phyloP scores from a whole-genome alignment of 1,140 invertebrate genomes.

The Heliconius hermathena region DNA sequence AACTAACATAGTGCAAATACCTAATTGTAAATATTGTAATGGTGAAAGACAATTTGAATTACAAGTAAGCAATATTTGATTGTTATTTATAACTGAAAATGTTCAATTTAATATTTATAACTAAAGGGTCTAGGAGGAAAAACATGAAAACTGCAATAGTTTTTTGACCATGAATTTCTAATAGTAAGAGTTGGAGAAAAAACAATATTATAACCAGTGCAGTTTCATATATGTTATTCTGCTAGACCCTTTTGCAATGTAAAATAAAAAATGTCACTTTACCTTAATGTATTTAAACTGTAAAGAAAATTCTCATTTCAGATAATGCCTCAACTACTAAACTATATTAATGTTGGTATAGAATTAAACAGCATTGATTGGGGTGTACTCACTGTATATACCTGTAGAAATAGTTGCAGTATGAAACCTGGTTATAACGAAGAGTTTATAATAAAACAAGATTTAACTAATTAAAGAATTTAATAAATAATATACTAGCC shows the following conservation, averaged over 20 bases:
- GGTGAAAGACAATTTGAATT: conserved; percentile 93
- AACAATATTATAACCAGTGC: not conserved
- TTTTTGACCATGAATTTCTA: no score
- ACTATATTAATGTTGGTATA: conserved; percentile 87
- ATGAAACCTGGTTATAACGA: conserved; percentile 84
- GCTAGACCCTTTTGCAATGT: no score
- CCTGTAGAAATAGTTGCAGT: conserved; percentile 90
- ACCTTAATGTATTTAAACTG: no score
- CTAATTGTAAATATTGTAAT: conserved; percentile 89
- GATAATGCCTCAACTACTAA: conserved; percentile 96
- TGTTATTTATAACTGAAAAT: not conserved
- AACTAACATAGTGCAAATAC: conserved; percentile 69
- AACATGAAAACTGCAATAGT: no score
- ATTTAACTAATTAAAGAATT: conserved; percentile 81
- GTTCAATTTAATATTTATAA: not conserved
- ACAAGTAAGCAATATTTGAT: conserved; percentile 84
- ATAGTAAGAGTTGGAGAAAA: not conserved
- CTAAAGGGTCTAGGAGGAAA: no score
- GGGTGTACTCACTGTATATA: conserved; percentile 93
- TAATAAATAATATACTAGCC: conserved; percentile 35
- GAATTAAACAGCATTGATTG: conserved; percentile 91
- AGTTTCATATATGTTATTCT: no score
- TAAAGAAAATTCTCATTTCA: conserved; percentile 73
- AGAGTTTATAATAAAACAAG: conserved; percentile 95
- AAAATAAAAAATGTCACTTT: no score